Base-by-base conservation (phyloP, 2,888 invertebrate genomes). In the Trimorus sp. region DNA sequence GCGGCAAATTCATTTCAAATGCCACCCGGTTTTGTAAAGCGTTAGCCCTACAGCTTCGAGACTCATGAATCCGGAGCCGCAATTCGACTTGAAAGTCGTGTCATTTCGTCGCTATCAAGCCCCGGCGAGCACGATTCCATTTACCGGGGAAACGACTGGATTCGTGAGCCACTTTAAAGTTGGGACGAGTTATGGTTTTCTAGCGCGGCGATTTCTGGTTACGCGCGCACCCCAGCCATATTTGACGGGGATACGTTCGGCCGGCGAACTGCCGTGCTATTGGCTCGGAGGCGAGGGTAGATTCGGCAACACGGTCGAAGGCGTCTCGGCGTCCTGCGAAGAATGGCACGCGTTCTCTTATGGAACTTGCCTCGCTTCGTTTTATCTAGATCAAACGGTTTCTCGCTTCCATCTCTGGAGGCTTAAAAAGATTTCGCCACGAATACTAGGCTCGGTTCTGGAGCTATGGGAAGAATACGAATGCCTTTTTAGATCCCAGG, bases 281-380 rank as follows among this genome's bases (percentile, higher is more conserved):
- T 84, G 84, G 84, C 78, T 80, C 65, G 51, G 36, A 38, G 38
- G 45, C 53, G 82, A 78, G 73, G 81, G 82, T 79, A 68, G 79
- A 74, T 76, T 77, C 66, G 75, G 73, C 63, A 73, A 80, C 73
- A 78, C 76, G 81, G 62, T 76, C 60, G 76, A 83, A 83, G 88
- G 88, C 89, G 89, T 89, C 89, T 82, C 87, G 87, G 88, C 88
- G 88, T 88, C 86, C 89, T 85, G 85, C 84, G 87, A 86, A 88
- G 90, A 89, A 88, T 88, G 89, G 90, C 90, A 91, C 90, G 91
- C 90, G 90, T 26, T 91, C 90, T 65, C 68, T 76, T 74, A 70
- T 62, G 62, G 66, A 82, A 82, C 15, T 69, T 76, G 70, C 59
- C 59, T 63, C 53, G 53, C 36, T 71, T 53, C 56, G 56, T 45